Conservation (phyloP, 1,140 invertebrate species). For the Wasmannia auropunctata region DNA sequence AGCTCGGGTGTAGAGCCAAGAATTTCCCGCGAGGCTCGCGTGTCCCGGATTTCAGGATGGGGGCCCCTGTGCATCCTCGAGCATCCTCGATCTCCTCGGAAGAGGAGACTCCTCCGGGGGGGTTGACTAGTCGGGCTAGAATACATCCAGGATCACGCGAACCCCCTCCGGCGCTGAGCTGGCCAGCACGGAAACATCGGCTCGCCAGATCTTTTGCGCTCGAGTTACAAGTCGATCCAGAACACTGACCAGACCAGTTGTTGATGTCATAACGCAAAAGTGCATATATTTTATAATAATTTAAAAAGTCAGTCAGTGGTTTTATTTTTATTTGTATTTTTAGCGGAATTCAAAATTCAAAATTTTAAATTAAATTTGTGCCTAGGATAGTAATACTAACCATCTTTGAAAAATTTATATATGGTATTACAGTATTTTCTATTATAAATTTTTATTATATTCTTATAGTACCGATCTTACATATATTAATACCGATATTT, state of each 20-base stretch:
- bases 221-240: conserved; percentile 1
- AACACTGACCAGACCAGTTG: neutral
- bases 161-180: conserved; percentile 68
- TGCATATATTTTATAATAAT: neutral
- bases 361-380: neutral
- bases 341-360: neutral
- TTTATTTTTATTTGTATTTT: neutral
- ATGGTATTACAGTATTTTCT: too few species aligned
- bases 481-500: too few species aligned
- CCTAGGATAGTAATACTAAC: neutral
- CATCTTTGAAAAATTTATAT: too few species aligned
- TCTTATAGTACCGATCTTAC: neutral
- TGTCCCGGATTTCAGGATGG: conserved; percentile 84
- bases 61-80: conserved; percentile 79
- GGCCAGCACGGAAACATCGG: conserved; percentile 72
- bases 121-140: conserved; percentile 76
- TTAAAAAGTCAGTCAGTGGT: neutral
- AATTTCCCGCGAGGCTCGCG: conserved; percentile 85
- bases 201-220: conserved; percentile 58
- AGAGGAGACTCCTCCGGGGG: conserved; percentile 64
- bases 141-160: conserved; percentile 80
- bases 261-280: neutral
- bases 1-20: conserved; percentile 69
- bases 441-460: neutral
- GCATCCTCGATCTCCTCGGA: conserved; percentile 78